Conservation (phyloP, 2,113 vertebrate genomes). For the Thalassarche chlororhynchos region DNA sequence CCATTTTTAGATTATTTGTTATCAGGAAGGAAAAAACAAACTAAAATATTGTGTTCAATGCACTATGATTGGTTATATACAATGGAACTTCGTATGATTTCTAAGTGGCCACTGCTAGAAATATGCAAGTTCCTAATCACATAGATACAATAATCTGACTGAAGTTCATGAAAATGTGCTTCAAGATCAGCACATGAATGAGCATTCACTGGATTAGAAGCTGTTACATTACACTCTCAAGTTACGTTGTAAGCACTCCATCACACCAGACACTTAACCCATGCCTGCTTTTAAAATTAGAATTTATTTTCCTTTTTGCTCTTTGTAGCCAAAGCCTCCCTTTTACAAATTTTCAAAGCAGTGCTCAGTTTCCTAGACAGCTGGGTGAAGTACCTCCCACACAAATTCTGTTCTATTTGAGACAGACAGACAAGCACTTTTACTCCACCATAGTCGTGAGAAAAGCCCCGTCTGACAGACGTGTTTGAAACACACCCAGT, state of each 20-base stretch:
- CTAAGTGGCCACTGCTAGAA: not conserved
- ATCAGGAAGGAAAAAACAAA: not conserved
- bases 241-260: not conserved
- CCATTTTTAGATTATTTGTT: not conserved
- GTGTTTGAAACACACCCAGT: not conserved
- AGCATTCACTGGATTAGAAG: not conserved
- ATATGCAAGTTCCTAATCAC: not conserved
- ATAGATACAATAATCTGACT: not conserved
- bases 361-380: constrained; percentile 23
- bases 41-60: not conserved
- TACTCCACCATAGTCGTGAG: not conserved
- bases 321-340: not conserved
- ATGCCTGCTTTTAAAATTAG: not conserved
- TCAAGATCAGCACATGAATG: not conserved
- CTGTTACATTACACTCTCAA: not conserved
- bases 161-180: not conserved
- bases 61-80: not conserved
- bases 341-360: not conserved
- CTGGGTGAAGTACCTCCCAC: constrained; percentile 8
- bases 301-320: not conserved
- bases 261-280: not conserved
- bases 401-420: constrained; percentile 1
- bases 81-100: not conserved
- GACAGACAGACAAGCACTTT: not conserved
- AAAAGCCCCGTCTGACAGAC: not conserved